Evolutionary conservation across 2,113 vertebrate species (phyloP).

Genomic region (Cochlearius cochlearius): DNA sequence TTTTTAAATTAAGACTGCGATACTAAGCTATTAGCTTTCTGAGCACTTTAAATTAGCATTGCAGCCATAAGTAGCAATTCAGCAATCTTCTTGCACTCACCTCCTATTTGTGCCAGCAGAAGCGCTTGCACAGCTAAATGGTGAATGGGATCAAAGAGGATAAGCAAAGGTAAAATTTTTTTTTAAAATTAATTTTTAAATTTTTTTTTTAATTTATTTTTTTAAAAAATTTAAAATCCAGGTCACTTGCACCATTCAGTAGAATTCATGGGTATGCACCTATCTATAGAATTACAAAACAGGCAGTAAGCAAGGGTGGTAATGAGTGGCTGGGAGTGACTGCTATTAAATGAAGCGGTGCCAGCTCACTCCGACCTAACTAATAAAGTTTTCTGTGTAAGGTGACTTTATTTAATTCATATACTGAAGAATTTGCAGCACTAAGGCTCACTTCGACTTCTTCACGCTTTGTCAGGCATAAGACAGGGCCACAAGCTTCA

Average conservation of each 20-base stretch:
- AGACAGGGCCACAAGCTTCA: neutral
- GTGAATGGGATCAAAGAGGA: neutral
- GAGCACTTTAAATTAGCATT: neutral
- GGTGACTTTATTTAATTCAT: neutral
- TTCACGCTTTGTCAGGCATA: neutral
- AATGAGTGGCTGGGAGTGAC: neutral
- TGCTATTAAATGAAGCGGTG: neutral
- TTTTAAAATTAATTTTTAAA: neutral
- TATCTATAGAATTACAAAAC: neutral
- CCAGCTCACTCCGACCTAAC: neutral
- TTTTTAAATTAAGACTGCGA: neutral
- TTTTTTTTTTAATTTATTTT: neutral
- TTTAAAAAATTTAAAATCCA: neutral
- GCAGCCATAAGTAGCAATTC: neutral
- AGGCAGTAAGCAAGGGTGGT: neutral
- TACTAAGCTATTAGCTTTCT: neutral
- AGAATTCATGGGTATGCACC: neutral
- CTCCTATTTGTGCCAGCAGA: neutral
- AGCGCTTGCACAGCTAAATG: neutral
- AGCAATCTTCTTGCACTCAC: neutral
- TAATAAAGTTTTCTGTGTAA: neutral
- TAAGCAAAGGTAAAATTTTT: neutral
- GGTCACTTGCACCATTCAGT: neutral
- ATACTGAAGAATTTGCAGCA: neutral
- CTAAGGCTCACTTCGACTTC: neutral